Evolutionary conservation across 2,797 vertebrate genomes (phyloP).

Genomic region (Ara ararauna): DNA sequence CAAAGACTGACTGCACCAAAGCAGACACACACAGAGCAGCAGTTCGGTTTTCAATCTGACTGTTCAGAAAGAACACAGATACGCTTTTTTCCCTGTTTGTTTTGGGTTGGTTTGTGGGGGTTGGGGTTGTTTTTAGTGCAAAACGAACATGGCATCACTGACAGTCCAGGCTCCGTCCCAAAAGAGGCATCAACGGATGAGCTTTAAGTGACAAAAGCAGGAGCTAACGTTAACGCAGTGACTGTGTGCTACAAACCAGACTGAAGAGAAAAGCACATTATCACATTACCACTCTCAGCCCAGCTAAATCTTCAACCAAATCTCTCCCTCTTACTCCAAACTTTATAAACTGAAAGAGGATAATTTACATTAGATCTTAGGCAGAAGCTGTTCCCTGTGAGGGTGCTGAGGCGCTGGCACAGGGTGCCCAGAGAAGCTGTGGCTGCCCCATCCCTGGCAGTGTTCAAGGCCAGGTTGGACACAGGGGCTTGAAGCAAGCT

Average conservation of each 20-base stretch:
- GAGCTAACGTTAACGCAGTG: rapidly evolving
- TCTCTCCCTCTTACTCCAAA: background rate
- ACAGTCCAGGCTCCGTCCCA: background rate
- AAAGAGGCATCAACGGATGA: background rate
- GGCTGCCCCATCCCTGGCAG: no score
- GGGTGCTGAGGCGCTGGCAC: background rate
- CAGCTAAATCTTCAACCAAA: background rate
- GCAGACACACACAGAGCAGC: background rate
- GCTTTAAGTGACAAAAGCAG: background rate
- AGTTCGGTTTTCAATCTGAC: background rate
- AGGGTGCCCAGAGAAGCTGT: background rate
- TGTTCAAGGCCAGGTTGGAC: no score
- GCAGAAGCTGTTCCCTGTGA: background rate
- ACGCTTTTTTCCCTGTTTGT: background rate
- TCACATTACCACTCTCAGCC: background rate
- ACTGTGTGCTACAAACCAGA: background rate
- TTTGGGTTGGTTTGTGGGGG: background rate
- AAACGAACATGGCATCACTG: background rate
- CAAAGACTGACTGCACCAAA: background rate
- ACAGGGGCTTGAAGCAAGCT: no score
- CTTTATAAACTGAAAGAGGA: background rate
- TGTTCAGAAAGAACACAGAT: background rate
- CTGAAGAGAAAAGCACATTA: background rate
- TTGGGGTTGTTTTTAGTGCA: background rate
- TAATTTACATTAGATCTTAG: background rate